These are phyloP conservation scores for Trochalopteron elliotii DNA, from an alignment of 2,113 vertebrate genomes.

Conservation along the genomic window DNA sequence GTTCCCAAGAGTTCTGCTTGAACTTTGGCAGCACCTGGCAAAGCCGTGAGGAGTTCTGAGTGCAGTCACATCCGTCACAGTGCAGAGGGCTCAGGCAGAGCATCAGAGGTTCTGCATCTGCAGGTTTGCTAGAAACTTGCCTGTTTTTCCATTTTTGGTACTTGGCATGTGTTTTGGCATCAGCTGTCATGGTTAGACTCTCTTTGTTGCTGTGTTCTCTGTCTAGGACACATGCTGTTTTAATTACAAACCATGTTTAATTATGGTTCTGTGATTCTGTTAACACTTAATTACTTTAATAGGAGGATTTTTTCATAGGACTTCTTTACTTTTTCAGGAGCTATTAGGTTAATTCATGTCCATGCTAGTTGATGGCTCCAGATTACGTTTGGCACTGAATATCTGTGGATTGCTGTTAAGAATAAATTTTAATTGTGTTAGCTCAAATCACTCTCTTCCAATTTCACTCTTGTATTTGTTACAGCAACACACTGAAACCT, in stretches of 20 bases:
- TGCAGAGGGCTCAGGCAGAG: not conserved
- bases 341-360: slow-evolving; percentile 42
- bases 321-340: not conserved
- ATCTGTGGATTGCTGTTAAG: slow-evolving; percentile 5
- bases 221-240: slow-evolving; percentile 38
- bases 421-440: slow-evolving; percentile 29
- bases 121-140: not conserved
- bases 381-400: slow-evolving; percentile 22
- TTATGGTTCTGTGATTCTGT: slow-evolving; percentile 37
- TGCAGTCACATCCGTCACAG: fast-evolving
- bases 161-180: not conserved
- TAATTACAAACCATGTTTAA: slow-evolving; percentile 34
- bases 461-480: not conserved
- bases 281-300: slow-evolving; percentile 55
- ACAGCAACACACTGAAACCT: not conserved
- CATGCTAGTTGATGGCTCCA: slow-evolving; percentile 19
- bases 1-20: not conserved
- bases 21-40: not conserved
- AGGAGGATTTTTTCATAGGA: not conserved
- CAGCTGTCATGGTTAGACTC: not conserved
- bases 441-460: slow-evolving; percentile 28
- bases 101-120: not conserved
- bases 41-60: not conserved
- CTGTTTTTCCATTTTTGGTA: not conserved
- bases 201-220: slow-evolving; percentile 22